phyloP scores from a whole-genome alignment of 2,888 invertebrate species.

The Parascotia fuliginaria region DNA sequence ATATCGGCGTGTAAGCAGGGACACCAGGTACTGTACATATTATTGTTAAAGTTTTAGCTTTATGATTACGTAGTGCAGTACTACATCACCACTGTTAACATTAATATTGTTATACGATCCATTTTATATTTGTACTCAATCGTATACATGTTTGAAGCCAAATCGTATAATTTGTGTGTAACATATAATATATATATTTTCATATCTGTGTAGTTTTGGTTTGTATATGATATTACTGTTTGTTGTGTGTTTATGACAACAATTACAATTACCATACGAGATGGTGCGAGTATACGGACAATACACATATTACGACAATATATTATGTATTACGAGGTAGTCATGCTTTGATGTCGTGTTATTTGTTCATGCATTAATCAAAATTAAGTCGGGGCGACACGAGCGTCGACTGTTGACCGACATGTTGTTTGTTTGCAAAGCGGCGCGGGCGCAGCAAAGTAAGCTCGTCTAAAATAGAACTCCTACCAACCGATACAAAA shows the following conservation, averaged over 20 bases:
- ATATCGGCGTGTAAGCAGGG: conserved; percentile 57
- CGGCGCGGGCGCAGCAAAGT: conserved; percentile 78
- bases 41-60: conserved; percentile 70
- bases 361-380: conserved; percentile 65
- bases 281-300: conserved; percentile 53
- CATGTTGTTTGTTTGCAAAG: conserved; percentile 67
- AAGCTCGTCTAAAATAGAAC: conserved; percentile 74
- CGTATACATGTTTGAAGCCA: conserved; percentile 26
- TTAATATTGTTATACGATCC: conserved; percentile 57
- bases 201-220: conserved; percentile 41
- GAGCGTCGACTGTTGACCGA: conserved; percentile 72
- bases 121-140: conserved; percentile 27
- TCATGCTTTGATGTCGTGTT: conserved; percentile 72
- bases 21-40: conserved; percentile 61
- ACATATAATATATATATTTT: conserved; percentile 18
- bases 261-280: conserved; percentile 61
- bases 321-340: conserved; percentile 61
- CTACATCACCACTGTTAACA: conserved; percentile 64
- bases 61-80: conserved; percentile 53
- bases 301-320: conserved; percentile 51
- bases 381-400: conserved; percentile 61
- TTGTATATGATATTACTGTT: conserved; percentile 52
- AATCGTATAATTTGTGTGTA: too few species aligned
- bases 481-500: conserved; percentile 69
- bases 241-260: conserved; percentile 51